phyloP scores from a whole-genome alignment of 1,140 invertebrate species.

The Pteromalus puparum region DNA sequence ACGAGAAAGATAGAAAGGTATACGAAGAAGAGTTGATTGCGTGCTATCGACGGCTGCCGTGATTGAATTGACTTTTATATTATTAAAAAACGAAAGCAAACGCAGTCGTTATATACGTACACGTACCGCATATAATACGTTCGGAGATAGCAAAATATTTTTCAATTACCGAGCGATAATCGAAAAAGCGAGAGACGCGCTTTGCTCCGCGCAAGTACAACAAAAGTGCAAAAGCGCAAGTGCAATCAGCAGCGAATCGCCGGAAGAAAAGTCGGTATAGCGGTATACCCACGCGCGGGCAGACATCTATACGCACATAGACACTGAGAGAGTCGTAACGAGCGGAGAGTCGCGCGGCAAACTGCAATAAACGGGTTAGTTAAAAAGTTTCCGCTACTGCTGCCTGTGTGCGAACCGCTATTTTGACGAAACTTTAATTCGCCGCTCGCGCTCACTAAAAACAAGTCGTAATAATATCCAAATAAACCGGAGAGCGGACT shows the following conservation, averaged over 20 bases:
- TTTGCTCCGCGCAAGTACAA: not conserved
- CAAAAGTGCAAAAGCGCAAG: not conserved
- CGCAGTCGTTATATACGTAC: not conserved
- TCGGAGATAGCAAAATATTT: not conserved
- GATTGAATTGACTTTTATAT: not conserved
- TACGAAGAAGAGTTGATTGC: not conserved
- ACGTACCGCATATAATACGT: too few relatives aligned
- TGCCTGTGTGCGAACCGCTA: not conserved
- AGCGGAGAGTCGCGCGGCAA: not conserved
- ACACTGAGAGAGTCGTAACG: not conserved
- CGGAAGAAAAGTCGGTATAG: not conserved
- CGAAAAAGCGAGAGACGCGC: not conserved
- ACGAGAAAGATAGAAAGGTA: too few relatives aligned
- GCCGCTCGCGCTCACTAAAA: not conserved
- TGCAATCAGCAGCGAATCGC: not conserved
- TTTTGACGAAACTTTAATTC: constrained; percentile 43
- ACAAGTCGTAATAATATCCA: constrained; percentile 43
- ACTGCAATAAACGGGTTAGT: constrained; percentile 47
- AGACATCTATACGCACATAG: not conserved
- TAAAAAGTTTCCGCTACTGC: constrained; percentile 37
- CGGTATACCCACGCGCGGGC: not conserved
- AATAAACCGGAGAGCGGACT: constrained; percentile 13
- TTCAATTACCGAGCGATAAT: not conserved
- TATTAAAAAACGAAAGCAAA: not conserved
- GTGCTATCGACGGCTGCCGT: not conserved